phyloP scores from a whole-genome alignment of 1,140 invertebrate genomes.

The Hypsibius dujardini region DNA sequence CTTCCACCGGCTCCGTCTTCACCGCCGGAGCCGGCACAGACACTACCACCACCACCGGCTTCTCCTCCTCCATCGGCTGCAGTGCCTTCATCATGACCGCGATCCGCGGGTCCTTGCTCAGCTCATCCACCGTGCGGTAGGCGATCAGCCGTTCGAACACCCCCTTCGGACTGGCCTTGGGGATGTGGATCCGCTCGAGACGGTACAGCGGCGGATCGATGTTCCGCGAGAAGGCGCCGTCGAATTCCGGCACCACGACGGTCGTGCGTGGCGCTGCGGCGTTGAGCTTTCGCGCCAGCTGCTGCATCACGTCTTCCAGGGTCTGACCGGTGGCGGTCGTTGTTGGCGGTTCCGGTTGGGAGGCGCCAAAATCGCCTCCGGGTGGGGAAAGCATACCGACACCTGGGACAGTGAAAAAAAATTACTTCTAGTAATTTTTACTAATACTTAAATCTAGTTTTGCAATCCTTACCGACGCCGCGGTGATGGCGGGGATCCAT shows the following conservation, averaged over 20 bases:
- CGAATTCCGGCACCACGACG: background rate
- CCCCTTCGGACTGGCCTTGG: background rate
- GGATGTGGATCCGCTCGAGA: background rate
- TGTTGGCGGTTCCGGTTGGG: too few relatives aligned
- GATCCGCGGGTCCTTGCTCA: background rate
- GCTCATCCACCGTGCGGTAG: background rate
- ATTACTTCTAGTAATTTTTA: too few relatives aligned
- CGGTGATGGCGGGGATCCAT: too few relatives aligned
- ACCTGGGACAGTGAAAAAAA: too few relatives aligned
- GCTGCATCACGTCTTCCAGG: conserved; percentile 3
- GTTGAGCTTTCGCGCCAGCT: background rate
- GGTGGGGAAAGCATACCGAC: too few relatives aligned
- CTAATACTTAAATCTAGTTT: too few relatives aligned
- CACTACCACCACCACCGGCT: background rate
- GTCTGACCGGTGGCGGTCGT: background rate
- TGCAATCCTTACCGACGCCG: too few relatives aligned
- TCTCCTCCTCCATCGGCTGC: background rate
- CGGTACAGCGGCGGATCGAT: conserved; percentile 9
- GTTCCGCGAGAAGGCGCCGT: background rate
- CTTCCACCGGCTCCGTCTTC: background rate
- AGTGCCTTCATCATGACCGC: background rate
- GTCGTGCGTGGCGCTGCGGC: background rate
- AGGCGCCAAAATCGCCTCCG: too few relatives aligned
- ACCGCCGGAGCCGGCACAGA: background rate
- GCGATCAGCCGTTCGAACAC: background rate